Percentiles rank a stretch among this genome's conserved stretches.
Conservation (phyloP, 2,888 invertebrate genomes). For the Limnephilus lunatus region DNA sequence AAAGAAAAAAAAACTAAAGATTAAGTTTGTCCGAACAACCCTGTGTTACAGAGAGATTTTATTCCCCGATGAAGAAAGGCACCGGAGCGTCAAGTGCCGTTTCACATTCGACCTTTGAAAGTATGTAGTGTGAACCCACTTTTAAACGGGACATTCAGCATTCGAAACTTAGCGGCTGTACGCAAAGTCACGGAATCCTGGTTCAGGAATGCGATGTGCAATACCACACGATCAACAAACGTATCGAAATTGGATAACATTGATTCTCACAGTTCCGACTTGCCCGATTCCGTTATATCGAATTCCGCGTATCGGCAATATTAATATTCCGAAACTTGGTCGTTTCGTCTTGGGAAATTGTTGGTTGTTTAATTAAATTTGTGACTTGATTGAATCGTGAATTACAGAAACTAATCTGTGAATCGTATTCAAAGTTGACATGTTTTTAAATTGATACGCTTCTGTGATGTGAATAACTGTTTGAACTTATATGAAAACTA, state of each 20-base stretch:
- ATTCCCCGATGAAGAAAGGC: constrained; percentile 28
- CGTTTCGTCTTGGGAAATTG: not conserved
- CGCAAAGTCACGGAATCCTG: not conserved
- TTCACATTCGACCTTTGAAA: constrained; percentile 40
- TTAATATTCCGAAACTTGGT: not conserved
- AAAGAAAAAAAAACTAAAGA: not conserved
- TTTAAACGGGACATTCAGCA: not conserved
- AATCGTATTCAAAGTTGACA: not conserved
- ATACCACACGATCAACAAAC: constrained; percentile 21
- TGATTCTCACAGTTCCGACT: not conserved
- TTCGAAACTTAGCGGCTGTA: constrained; percentile 5
- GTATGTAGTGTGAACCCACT: constrained; percentile 34
- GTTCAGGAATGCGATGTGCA: not conserved
- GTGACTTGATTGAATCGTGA: not conserved
- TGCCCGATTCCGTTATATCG: not conserved
- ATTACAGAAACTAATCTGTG: not conserved
- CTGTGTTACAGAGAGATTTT: not conserved
- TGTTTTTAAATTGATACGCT: not conserved
- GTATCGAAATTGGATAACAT: not conserved
- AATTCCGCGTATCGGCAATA: not conserved
- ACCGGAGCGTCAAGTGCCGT: constrained; percentile 19
- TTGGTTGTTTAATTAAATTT: not conserved
- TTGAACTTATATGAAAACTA: not conserved
- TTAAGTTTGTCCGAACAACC: not conserved
- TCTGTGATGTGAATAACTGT: not conserved